Evolutionary conservation across 92 coral and sea anemone species (phyloP), one percentile per base, ranked within the genome.

Genomic region (Palythoa grandis): DNA sequence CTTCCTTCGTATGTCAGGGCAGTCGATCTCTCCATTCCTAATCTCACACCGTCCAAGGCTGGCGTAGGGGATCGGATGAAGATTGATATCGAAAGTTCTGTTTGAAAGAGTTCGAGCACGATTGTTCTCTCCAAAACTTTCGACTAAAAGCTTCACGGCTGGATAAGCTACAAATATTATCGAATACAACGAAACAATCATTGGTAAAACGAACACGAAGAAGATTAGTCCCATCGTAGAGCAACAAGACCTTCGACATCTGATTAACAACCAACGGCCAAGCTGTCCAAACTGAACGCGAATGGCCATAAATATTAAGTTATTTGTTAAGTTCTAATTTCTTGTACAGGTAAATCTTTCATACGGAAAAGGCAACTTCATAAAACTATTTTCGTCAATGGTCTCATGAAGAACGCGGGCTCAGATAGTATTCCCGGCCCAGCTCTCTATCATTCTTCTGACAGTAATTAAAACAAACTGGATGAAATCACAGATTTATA

Each of bases 1-100:
- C 24, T 80, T 52, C 40, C 66, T 52, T 58, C 98, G 89, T 8
- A 94, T 88, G 74, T 94, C 98, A 10, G 92, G 91, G 58, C 95
- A 94, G 56, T 76, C 61, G 12, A 87, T 10, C n/a, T 43, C 19
- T 8, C 85, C 85, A 48, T 67, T 52, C 66, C 63, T 80, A 20
- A 80, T 20, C 20, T 80, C 85, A 25, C 85, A 80, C 15, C 75
- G 68, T 4, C 93, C 93, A 66, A 80, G 70, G 65, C 23, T 80
- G n/a, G 85, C 75, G 70, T 66, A 80, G 0, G 85, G 85, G 12
- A 80, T 13, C 7, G 85, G 75, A 29, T 80, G 43, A n/a, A 80
- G 70, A 67, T 80, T 43, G 11, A 80, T 13, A 53, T 22, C 63
- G 47, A 20, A 80, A 1, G 73, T 80, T 67, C 24, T 80, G 74